Percentiles rank a stretch among this genome's conserved stretches.
These are phyloP conservation scores for Rhineura floridana DNA, from an alignment of 2,113 vertebrate species.

Conservation along the genomic window DNA sequence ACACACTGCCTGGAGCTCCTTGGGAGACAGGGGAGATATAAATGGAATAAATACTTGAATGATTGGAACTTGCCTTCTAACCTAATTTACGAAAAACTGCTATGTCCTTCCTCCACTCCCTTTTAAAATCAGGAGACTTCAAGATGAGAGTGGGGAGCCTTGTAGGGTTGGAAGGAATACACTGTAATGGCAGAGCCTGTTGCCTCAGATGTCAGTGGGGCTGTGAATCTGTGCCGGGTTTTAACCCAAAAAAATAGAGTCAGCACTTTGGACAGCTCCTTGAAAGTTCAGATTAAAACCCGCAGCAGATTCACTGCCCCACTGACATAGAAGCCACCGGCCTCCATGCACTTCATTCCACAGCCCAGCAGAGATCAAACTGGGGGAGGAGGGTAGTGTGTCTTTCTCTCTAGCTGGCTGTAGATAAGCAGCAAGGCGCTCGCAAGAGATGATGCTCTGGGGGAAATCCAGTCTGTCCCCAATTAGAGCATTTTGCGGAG, in stretches of 20 bases:
- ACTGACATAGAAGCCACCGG: too few relatives aligned
- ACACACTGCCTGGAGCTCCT: too few relatives aligned
- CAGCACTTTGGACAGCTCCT: too few relatives aligned
- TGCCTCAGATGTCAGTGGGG: too few relatives aligned
- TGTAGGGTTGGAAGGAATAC: not conserved
- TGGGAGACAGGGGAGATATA: not conserved
- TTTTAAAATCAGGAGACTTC: not conserved
- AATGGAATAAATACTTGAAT: not conserved
- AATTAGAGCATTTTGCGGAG: slow-evolving; percentile 75
- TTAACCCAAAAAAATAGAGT: too few relatives aligned
- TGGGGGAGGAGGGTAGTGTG: slow-evolving; percentile 36
- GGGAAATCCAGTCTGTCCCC: slow-evolving; percentile 70
- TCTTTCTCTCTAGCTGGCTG: slow-evolving; percentile 68
- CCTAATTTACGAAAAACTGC: not conserved
- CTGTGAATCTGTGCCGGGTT: too few relatives aligned
- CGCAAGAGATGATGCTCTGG: slow-evolving; percentile 70
- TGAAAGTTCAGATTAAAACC: too few relatives aligned
- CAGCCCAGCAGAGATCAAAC: not conserved
- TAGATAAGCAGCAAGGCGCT: slow-evolving; percentile 71
- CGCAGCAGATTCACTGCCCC: too few relatives aligned
- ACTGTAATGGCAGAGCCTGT: too few relatives aligned
- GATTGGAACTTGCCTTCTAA: not conserved
- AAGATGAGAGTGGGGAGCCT: not conserved
- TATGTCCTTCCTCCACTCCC: too few relatives aligned
- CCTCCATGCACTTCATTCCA: slow-evolving; percentile 42